Evolutionary conservation across 2,888 invertebrate species (phyloP).

Genomic region (Zhengitettix transpicula): DNA sequence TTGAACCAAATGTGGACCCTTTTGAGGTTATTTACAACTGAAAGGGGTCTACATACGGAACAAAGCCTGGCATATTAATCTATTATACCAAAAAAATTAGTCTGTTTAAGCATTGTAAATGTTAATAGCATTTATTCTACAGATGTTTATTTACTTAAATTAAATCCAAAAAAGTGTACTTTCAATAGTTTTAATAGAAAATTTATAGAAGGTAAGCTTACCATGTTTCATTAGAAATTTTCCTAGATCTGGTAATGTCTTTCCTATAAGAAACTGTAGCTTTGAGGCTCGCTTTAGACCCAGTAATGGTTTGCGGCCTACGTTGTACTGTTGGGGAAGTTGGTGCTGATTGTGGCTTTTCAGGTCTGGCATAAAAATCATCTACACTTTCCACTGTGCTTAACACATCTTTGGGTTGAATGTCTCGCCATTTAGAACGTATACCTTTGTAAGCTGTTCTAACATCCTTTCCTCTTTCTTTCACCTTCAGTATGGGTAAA

Average conservation of each 20-base stretch:
- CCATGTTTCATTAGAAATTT: not conserved
- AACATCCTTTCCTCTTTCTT: constrained; percentile 56
- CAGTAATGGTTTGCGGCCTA: not conserved
- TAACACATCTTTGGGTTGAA: constrained; percentile 11
- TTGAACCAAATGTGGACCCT: no score
- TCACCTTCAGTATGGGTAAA: constrained; percentile 37
- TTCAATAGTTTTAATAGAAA: no score
- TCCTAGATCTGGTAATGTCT: not conserved
- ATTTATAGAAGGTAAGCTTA: no score
- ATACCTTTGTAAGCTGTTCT: constrained; percentile 64
- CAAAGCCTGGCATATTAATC: no score
- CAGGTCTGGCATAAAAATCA: not conserved
- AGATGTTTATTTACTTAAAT: no score
- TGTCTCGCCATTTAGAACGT: constrained; percentile 39
- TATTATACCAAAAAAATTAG: no score
- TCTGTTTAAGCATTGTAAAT: no score
- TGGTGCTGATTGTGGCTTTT: not conserved
- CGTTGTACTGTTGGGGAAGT: not conserved
- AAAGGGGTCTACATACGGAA: no score
- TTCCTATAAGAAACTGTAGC: not conserved
- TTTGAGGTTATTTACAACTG: no score
- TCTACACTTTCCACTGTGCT: not conserved
- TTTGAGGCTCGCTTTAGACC: not conserved
- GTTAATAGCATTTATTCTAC: no score
- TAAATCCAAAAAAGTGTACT: no score